Base-by-base conservation (phyloP, 1,140 invertebrate genomes). In the Cydia fagiglandana region DNA sequence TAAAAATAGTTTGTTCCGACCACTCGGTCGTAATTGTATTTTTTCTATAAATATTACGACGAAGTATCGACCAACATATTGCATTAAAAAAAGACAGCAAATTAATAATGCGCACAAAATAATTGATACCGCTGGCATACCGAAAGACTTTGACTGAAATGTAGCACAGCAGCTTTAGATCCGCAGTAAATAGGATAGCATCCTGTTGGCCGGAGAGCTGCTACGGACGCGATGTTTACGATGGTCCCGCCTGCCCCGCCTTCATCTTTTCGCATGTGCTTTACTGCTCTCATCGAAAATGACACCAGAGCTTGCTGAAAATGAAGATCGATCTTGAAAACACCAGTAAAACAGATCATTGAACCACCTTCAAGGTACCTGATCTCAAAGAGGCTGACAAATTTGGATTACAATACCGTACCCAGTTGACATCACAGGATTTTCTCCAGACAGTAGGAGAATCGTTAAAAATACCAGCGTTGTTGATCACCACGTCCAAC, bases 401-500 rank as follows among this genome's bases (percentile, higher is more conserved):
- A 30, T 41, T 41, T 41, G 7, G 10, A 41, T 41, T 41, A 50
- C 4, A 38, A 68, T 38, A 38, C 5, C 13, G 9, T 68, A 68
- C 66, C 66, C 66, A 70, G n/a, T 70, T 70, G n/a, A 90, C 82
- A 66, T 84, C 81, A 68, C 79, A 76, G 9, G 79, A 82, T 30
- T 74, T 88, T 76, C 81, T 85, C 82, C 82, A 90, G 76, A 82
- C 64, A 45, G 80, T 73, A 12, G 75, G 80, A 1, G 79, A 56
- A 73, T 92, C 90, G 56, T 85, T 81, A 76, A 92, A 82, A 47
- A 90, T 85, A 2, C 94, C 95, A 24, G 95, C 95, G 83, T 95
- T 96, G 86, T 96, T 96, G 68, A 96, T 92, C 45, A 95, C 91
- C 15, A 96, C 93, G 80, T 96, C 94, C 15, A 96, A 83, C 4